Base-by-base conservation (phyloP, 2,888 invertebrate genomes). In the Cryptus viduatorius region DNA sequence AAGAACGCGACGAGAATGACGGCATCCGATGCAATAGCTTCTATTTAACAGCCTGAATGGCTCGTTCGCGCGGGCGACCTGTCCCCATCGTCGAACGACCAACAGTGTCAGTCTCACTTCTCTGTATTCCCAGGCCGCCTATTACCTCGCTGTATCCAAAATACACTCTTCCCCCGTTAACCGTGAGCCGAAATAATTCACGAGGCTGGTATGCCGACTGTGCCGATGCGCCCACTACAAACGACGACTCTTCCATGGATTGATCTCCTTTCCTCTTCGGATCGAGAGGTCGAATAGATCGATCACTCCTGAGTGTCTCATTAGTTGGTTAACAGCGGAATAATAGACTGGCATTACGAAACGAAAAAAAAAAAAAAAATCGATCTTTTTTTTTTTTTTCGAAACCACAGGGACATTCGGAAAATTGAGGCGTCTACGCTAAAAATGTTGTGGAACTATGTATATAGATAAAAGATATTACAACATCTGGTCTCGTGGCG, bases 131-230 rank as follows among this genome's bases (percentile, higher is more conserved):
- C 89, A 88, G 89, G 81, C 88, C 84, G 86, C 87, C 87, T 87
- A 86, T 89, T 87, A 89, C 89, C 91, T 90, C 86, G 73, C 72
- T 87, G 91, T 90, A 90, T 90, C 90, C 86, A 90, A 91, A 91
- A 91, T 91, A 91, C 87, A 91, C 87, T 73, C 72, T 86, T 85
- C 83, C 82, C 75, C 77, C 89, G 83, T 85, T 89, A 86, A 89
- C 87, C 69, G 76, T 42, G 75, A 78, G 86, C 88, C 78, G 56
- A 83, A 89, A 89, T 88, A 88, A 89, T 88, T 88, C 90, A 90
- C 88, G 86, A 79, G 73, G 81, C 82, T 86, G 59, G 37, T 68
- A 73, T 67, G 14, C 71, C 46, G 72, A 73, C 14, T 31, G 53
- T 65, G 53, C 37, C 31, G 64, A 19, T 29, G 29, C 53, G 56